Conservation (phyloP, 2,888 invertebrate genomes). For the Brachyopa scutellaris region DNA sequence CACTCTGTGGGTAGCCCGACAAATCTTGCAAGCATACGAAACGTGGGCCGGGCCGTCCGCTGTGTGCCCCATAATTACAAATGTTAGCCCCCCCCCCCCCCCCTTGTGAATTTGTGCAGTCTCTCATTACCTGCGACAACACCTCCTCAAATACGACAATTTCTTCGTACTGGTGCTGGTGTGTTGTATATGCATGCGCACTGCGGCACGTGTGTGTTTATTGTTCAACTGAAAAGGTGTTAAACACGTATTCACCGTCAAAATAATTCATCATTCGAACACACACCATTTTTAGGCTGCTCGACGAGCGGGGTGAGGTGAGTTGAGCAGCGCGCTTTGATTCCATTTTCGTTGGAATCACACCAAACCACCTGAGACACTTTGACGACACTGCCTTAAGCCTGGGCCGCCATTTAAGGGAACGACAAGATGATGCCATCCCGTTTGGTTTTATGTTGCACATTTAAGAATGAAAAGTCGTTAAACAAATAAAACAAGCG, state of each 20-base stretch:
- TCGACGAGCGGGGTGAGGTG: background rate
- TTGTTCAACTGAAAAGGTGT: constrained; percentile 51
- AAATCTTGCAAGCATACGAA: constrained; percentile 28
- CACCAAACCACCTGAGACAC: constrained; percentile 50
- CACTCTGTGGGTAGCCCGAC: no score
- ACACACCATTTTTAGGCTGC: constrained; percentile 6
- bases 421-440: constrained; percentile 48
- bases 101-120: no score
- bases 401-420: constrained; percentile 44
- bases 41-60: constrained; percentile 51
- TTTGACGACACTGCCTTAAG: constrained; percentile 62
- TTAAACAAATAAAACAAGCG: background rate
- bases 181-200: no score
- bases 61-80: no score
- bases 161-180: constrained; percentile 21
- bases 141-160: constrained; percentile 62
- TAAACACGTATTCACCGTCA: constrained; percentile 59
- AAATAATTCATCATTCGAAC: constrained; percentile 51
- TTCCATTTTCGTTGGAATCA: constrained; percentile 39
- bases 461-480: constrained; percentile 32
- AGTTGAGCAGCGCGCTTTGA: no score
- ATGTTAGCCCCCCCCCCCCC: no score
- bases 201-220: constrained; percentile 57
- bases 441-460: constrained; percentile 18
- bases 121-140: constrained; percentile 58